Conservation (phyloP, 1,140 invertebrate genomes). For the Penaeus indicus region DNA sequence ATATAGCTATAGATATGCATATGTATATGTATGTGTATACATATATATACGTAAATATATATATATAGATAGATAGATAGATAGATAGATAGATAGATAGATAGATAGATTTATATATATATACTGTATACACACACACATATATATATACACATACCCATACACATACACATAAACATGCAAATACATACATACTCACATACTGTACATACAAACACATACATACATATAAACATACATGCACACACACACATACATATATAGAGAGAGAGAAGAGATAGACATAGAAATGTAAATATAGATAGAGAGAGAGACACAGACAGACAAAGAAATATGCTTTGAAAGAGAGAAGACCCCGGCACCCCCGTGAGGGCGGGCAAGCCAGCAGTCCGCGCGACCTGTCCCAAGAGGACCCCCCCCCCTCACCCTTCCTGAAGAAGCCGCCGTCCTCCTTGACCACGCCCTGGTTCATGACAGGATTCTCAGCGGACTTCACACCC, state of each 20-base stretch:
- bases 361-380: background rate
- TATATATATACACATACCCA: no score
- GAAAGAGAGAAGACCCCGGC: background rate
- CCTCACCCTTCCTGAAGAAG: conserved; percentile 34
- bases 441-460: conserved; percentile 13
- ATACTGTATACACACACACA: no score
- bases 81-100: no score
- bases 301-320: no score
- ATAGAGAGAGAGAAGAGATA: no score
- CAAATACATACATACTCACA: conserved; percentile 33
- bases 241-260: background rate
- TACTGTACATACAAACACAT: background rate
- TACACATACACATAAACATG: conserved; percentile 37
- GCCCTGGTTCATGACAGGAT: background rate
- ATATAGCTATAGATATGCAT: no score
- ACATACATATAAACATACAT: background rate
- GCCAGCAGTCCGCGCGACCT: background rate
- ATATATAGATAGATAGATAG: no score
- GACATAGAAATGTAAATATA: no score
- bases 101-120: no score
- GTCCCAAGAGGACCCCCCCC: background rate
- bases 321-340: background rate
- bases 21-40: no score
- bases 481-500: background rate
- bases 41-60: no score